Conservation (phyloP, 2,888 invertebrate species). For the Caenorhabditis drosophilae region DNA sequence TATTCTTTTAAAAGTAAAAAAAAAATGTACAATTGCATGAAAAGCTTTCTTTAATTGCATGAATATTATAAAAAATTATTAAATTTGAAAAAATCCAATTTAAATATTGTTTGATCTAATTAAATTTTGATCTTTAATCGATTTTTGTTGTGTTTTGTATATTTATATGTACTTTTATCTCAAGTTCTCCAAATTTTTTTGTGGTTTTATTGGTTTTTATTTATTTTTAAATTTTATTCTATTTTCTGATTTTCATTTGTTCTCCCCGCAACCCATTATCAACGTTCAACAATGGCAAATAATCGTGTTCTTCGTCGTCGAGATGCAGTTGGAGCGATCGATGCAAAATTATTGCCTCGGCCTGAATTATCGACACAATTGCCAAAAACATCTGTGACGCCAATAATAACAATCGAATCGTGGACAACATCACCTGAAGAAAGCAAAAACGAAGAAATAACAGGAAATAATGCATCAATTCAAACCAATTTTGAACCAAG, state of each 20-base stretch:
- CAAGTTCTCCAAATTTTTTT: background rate
- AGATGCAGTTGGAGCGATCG: background rate
- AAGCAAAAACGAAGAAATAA: no score
- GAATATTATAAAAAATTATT: no score
- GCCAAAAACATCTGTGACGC: background rate
- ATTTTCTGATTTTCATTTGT: background rate
- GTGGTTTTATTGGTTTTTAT: background rate
- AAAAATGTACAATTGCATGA: no score
- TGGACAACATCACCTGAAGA: background rate
- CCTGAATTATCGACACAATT: background rate
- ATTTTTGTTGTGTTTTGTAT: no score
- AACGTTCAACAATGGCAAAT: background rate
- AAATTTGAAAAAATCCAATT: no score
- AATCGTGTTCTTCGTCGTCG: background rate
- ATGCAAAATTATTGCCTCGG: background rate
- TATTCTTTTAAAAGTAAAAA: no score
- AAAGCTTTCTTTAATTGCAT: no score
- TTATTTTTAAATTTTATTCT: background rate
- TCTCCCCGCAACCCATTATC: background rate
- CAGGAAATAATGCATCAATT: no score
- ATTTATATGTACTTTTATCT: no score
- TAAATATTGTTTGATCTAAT: no score
- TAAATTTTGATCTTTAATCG: no score
- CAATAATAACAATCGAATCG: background rate
- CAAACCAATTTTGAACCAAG: no score